Evolutionary conservation across 2,888 invertebrate species (phyloP), one percentile per base, ranked within the genome.

Genomic region (Pristionchus mayeri): DNA sequence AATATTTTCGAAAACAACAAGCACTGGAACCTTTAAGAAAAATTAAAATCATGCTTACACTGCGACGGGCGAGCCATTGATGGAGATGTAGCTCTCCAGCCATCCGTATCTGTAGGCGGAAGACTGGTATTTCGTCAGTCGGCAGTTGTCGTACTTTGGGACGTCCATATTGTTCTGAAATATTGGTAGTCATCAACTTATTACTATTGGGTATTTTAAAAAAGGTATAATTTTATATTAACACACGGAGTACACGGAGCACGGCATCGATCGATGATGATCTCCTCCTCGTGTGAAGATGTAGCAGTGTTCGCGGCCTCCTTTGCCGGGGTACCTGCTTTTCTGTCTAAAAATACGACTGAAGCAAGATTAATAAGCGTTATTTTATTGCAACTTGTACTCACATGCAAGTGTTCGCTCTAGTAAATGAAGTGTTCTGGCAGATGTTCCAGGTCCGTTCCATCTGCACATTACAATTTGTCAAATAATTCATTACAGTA

Each of bases 21-120:
- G n/a, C n/a, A 44, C 44, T 44, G 44, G 6, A 44, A 57, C 7
- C 57, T 7, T 57, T 18, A 11, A 6, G 11, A 18, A 57, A 57
- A 37, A 11, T 6, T 16, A 13, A 44, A 13, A 44, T 6, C 52
- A 24, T n/a, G 40, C 71, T 57, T 34, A 71, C 67, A 11, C 3
- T 2, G 63, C 81, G 37, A 82, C 48, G 16, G 87, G 63, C 44
- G 85, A 86, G 44, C 91, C 91, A 37, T 87, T 83, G 16, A 90
- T 52, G 0, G 88, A 87, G 48, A 85, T 85, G 84, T 87, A 92
- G 85, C 90, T 91, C 79, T 92, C 92, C 3, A 92, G 76, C 89
- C 90, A 92, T 24, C 90, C 91, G 79, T 87, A 87, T 18, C 89
- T 85, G 82, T 91, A 89, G 1, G 85, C 82, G 0, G 82, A 86